These are phyloP conservation scores for Ondatra zibethicus DNA, from an alignment of 2,113 vertebrate species.

Conservation along the genomic window DNA sequence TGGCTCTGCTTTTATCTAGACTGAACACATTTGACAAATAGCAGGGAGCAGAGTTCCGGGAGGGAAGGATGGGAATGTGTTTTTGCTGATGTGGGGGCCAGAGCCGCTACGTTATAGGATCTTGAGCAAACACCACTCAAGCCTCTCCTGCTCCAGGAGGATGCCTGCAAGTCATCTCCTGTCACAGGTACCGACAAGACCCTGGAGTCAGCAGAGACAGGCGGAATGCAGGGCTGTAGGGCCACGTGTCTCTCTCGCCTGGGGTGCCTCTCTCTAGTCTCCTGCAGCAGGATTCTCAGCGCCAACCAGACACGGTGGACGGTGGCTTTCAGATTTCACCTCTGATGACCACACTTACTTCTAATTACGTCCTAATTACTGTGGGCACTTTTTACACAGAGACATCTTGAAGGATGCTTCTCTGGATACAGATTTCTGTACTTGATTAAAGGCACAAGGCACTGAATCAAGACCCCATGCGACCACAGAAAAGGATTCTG, in stretches of 20 bases:
- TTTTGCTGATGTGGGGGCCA: not conserved
- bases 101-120: accelerated
- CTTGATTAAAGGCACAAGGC: accelerated
- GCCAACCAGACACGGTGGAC: no score
- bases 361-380: not conserved
- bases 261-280: no score
- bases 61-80: accelerated
- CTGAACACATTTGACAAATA: not conserved
- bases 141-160: not conserved
- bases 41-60: not conserved
- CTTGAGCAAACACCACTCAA: not conserved
- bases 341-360: not conserved
- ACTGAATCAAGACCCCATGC: accelerated
- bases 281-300: no score
- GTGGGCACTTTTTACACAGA: not conserved
- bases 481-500: accelerated
- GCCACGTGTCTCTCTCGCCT: no score
- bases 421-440: no score
- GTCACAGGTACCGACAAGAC: not conserved
- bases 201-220: accelerated
- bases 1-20: not conserved
- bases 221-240: accelerated
- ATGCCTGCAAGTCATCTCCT: not conserved
- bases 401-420: accelerated
- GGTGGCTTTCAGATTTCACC: not conserved